Percentiles rank a stretch among this genome's conserved stretches.
phyloP scores from a whole-genome alignment of 2,888 invertebrate species.

The Heliconius charithonia region DNA sequence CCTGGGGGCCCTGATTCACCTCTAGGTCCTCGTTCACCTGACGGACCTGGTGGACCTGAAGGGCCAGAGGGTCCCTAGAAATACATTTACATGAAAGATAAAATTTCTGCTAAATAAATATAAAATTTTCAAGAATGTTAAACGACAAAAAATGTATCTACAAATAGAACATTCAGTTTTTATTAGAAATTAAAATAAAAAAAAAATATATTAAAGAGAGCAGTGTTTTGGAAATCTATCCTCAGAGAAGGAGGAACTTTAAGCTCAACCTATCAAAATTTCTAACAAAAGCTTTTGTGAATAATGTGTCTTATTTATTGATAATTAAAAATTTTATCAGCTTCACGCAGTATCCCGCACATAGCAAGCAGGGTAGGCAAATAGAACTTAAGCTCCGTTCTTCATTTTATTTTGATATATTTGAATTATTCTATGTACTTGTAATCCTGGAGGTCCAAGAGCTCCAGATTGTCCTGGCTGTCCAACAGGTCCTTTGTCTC shows the following conservation, averaged over 20 bases:
- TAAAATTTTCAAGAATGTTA: not conserved
- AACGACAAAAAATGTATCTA: not conserved
- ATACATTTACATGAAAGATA: constrained; percentile 5
- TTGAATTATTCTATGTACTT: constrained; percentile 69
- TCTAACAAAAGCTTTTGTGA: not conserved
- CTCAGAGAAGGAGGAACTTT: not conserved
- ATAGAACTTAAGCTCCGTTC: no score
- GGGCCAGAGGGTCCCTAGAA: constrained; percentile 86
- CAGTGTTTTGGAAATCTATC: not conserved
- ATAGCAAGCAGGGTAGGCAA: no score
- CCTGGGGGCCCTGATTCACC: constrained; percentile 90
- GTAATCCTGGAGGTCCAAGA: constrained; percentile 87
- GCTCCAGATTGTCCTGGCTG: constrained; percentile 86
- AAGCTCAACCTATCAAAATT: not conserved
- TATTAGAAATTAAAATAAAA: no score
- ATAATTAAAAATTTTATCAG: no score
- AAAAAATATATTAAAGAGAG: no score
- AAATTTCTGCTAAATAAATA: not conserved
- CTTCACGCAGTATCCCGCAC: no score
- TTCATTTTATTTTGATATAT: not conserved
- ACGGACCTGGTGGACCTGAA: constrained; percentile 86
- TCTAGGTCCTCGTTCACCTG: constrained; percentile 88
- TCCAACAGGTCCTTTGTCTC: constrained; percentile 90
- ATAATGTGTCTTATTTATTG: no score
- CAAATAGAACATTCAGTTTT: no score